Evolutionary conservation across 2,888 invertebrate genomes (phyloP).

Genomic region (Cheilosia vulpina): DNA sequence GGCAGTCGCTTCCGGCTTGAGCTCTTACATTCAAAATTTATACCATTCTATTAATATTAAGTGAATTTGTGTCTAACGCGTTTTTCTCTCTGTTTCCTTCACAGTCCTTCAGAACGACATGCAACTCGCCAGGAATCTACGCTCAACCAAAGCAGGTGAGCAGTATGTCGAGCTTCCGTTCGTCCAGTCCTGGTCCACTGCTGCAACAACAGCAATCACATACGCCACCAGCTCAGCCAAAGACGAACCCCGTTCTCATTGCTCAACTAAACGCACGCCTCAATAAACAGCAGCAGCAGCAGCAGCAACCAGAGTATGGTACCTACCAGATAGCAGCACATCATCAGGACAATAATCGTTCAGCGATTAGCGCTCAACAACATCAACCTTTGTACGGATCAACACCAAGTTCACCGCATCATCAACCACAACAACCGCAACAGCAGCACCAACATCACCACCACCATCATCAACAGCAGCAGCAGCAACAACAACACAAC

Average conservation of each 20-base stretch:
- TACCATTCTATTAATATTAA: background rate
- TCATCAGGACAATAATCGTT: slow-evolving; percentile 74
- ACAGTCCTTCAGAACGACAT: slow-evolving; percentile 82
- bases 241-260: slow-evolving; percentile 83
- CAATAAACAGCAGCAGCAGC: slow-evolving; percentile 78
- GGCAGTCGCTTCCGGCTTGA: slow-evolving; percentile 22
- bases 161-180: slow-evolving; percentile 83
- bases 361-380: slow-evolving; percentile 77
- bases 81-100: slow-evolving; percentile 66
- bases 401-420: slow-evolving; percentile 77
- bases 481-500: slow-evolving; percentile 58
- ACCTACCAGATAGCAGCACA: slow-evolving; percentile 62
- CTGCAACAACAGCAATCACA: slow-evolving; percentile 77
- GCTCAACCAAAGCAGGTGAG: slow-evolving; percentile 83
- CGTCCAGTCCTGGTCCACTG: slow-evolving; percentile 81
- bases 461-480: slow-evolving; percentile 77
- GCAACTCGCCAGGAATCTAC: slow-evolving; percentile 82
- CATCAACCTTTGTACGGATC: slow-evolving; percentile 79
- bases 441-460: slow-evolving; percentile 76
- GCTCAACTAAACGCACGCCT: slow-evolving; percentile 83
- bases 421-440: slow-evolving; percentile 75
- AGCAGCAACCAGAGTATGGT: slow-evolving; percentile 74
- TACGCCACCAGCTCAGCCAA: slow-evolving; percentile 81
- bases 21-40: background rate
- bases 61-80: background rate